Percentiles rank a stretch among this genome's conserved stretches.
Evolutionary conservation across 2,797 vertebrate species (phyloP).

Genomic region (Hephaestus fuliginosus): DNA sequence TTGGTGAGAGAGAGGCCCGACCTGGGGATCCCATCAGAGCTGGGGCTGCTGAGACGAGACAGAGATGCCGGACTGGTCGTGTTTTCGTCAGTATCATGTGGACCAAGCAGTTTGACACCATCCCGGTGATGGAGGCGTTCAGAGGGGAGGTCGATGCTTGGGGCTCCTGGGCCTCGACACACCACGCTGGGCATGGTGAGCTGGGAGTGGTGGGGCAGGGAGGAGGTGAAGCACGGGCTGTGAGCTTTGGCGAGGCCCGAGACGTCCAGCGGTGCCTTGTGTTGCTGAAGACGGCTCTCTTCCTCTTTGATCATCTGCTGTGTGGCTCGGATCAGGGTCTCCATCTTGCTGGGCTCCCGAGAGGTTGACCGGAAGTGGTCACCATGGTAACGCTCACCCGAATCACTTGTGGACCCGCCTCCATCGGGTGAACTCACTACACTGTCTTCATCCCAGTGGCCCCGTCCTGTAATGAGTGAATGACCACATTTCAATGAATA

Average conservation of each 20-base stretch:
- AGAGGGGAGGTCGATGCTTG: conserved; percentile 83
- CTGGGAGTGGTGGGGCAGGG: conserved; percentile 89
- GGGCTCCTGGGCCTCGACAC: conserved; percentile 86
- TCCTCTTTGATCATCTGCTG: conserved; percentile 99
- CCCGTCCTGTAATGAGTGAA: conserved; percentile 84
- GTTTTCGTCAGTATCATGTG: conserved; percentile 91
- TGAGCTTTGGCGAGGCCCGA: conserved; percentile 90
- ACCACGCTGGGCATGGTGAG: conserved; percentile 87
- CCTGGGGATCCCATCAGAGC: conserved; percentile 91
- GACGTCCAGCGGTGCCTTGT: conserved; percentile 89
- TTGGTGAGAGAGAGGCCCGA: conserved; percentile 83
- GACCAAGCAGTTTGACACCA: conserved; percentile 87
- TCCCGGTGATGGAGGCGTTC: conserved; percentile 90
- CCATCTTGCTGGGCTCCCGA: conserved; percentile 95
- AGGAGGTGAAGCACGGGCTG: conserved; percentile 87
- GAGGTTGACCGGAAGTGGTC: conserved; percentile 92
- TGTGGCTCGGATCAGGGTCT: conserved; percentile 94
- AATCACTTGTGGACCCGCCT: conserved; percentile 94
- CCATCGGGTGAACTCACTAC: conserved; percentile 95
- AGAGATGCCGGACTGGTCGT: conserved; percentile 87
- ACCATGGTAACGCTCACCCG: conserved; percentile 90
- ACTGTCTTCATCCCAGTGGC: conserved; percentile 96
- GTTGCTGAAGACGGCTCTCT: conserved; percentile 92
- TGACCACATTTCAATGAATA: conserved; percentile 44
- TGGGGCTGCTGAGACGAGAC: conserved; percentile 94